A percentile compares a stretch with the other conserved stretches of the same genome.
Evolutionary conservation across 37 sponge, comb jelly and placozoan species (phyloP).

Genomic region (Chondrilla cf. caribensis): DNA sequence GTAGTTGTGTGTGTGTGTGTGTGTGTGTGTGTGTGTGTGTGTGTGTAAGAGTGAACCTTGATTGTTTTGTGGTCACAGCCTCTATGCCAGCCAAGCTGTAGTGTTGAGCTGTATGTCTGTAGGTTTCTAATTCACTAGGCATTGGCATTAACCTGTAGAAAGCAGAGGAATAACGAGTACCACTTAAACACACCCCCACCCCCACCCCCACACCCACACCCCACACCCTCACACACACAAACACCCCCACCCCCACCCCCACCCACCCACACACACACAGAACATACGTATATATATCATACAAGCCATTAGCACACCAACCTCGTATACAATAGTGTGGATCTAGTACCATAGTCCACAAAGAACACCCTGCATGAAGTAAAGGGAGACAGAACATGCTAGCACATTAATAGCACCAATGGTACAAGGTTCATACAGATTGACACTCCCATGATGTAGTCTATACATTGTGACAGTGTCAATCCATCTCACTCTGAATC

Average conservation of each 20-base stretch:
- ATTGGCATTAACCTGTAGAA: conserved; percentile 11
- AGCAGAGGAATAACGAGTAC: not conserved
- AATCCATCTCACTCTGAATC: too few species aligned
- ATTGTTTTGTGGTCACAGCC: not conserved
- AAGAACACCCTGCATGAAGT: not conserved
- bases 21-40: conserved; percentile 2
- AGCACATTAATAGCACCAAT: too few species aligned
- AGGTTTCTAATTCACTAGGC: not conserved
- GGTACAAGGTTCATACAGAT: too few species aligned
- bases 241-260: not conserved
- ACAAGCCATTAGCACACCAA: too few species aligned
- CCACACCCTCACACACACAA: not conserved
- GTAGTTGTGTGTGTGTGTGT: not conserved
- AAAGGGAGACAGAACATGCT: too few species aligned
- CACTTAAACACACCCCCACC: not conserved
- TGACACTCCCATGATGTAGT: too few species aligned
- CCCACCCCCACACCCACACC: not conserved
- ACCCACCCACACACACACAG: not conserved
- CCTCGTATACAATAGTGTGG: not conserved
- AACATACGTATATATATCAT: too few species aligned
- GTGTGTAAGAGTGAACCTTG: conserved; percentile 1
- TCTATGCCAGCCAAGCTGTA: too few species aligned
- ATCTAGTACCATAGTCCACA: not conserved
- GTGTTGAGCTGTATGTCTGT: not conserved
- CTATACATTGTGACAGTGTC: too few species aligned